These are phyloP conservation scores for Calameuta idolon DNA, from an alignment of 2,888 invertebrate genomes.

Conservation along the genomic window DNA sequence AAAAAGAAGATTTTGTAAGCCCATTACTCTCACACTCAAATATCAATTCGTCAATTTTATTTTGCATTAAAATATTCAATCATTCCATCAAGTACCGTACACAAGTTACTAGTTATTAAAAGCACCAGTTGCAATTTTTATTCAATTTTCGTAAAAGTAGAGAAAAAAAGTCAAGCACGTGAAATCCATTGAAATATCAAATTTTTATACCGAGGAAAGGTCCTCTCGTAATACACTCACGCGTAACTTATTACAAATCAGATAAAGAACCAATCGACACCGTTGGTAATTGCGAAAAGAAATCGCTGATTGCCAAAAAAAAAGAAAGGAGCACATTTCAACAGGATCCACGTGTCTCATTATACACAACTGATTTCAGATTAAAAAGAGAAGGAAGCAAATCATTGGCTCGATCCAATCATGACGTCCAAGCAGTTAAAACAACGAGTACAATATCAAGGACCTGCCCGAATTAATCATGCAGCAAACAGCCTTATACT, in stretches of 20 bases:
- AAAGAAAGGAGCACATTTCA: not conserved
- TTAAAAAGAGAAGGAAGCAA: not conserved
- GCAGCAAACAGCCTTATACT: not conserved
- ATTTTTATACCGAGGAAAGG: not conserved
- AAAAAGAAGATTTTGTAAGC: not conserved
- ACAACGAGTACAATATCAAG: not conserved
- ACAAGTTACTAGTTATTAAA: no score
- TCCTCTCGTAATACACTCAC: not conserved
- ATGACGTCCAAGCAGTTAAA: not conserved
- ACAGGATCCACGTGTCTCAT: not conserved
- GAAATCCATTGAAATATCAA: not conserved
- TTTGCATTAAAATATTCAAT: not conserved
- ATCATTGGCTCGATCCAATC: not conserved
- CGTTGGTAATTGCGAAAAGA: not conserved
- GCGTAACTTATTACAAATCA: not conserved
- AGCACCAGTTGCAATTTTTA: not conserved
- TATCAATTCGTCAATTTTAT: not conserved
- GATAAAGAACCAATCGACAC: not conserved
- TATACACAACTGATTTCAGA: not conserved
- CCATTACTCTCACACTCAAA: not conserved
- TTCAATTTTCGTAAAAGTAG: not conserved
- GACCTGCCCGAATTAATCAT: not conserved
- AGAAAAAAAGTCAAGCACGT: not conserved
- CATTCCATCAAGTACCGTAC: not conserved
- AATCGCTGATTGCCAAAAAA: not conserved